Evolutionary conservation across 2,797 vertebrate genomes (phyloP), one percentile per base, ranked within the genome.

Genomic region (Anabas testudineus): DNA sequence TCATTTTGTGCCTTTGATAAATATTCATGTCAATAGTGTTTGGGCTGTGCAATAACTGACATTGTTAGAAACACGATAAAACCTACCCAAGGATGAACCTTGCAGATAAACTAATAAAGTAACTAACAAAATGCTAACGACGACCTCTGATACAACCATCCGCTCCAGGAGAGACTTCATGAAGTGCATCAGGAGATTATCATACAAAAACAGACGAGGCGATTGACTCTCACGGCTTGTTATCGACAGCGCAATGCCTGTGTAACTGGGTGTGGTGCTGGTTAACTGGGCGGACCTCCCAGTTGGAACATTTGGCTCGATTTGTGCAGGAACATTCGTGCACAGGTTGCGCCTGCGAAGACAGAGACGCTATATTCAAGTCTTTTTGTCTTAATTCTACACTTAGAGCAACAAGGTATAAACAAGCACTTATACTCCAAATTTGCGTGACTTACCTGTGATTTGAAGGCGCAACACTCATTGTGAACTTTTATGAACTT

Each of bases 381-480:
- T 46, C 14, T 26, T n/a, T 3, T 0, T 1, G 1, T 10, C 22
- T 13, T 15, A 1, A 13, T 21, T 43, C 9, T 26, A 10, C 13
- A 3, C 10, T 18, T 7, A 12, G 6, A 19, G 1, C 0, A 14
- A 24, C 12, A 2, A 39, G 14, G 21, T 8, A 15, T n/a, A 21
- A 2, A 37, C 0, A 8, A 21, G 14, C 9, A 24, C 2, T 3
- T n/a, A 16, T 15, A 16, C 2, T 2, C 12, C 2, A 4, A 0
- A 13, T 14, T n/a, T 4, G 0, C 0, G 0, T 9, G 46, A 46
- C 7, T 1, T 87, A 93, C 91, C 89, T 91, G 74, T 59, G 87
- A 64, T 76, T 77, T 92, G 10, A 83, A 64, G 52, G 8, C 24
- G 3, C 59, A 51, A 0, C 92, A 82, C 59, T 92, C 86, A 0